Percentiles rank a stretch among this genome's conserved stretches.
These are phyloP conservation scores for Drosophila seclusa DNA, from an alignment of 2,888 invertebrate genomes.

Conservation along the genomic window DNA sequence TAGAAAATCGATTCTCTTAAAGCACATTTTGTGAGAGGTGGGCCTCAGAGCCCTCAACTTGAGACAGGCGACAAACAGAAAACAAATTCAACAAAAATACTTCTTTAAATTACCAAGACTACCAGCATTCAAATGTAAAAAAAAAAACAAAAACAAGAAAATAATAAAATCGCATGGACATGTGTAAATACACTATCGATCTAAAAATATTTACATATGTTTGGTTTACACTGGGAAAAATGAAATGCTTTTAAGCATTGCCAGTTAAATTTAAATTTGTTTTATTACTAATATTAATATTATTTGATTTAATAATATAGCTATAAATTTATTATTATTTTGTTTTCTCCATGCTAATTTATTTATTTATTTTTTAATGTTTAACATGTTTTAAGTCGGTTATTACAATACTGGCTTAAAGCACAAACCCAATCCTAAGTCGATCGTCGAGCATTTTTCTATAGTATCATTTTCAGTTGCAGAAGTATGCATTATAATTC, in stretches of 20 bases:
- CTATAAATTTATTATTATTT: background rate
- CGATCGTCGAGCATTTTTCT: no score
- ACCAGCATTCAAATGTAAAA: slow-evolving; percentile 38
- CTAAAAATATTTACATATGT: background rate
- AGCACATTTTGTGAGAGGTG: slow-evolving; percentile 26
- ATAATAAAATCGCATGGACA: background rate
- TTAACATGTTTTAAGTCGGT: background rate
- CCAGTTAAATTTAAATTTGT: background rate
- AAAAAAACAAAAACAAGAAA: slow-evolving; percentile 8
- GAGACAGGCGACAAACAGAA: slow-evolving; percentile 30
- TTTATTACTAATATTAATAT: background rate
- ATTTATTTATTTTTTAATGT: background rate
- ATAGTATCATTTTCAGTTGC: background rate
- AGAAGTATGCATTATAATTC: background rate
- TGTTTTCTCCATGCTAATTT: background rate
- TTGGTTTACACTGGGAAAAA: background rate
- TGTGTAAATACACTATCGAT: slow-evolving; percentile 17
- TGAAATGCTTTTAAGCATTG: background rate
- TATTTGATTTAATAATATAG: no score
- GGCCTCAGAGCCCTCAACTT: slow-evolving; percentile 3
- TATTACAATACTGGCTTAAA: background rate
- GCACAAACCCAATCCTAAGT: background rate
- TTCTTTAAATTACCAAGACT: slow-evolving; percentile 48
- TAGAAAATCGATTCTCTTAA: slow-evolving; percentile 76
- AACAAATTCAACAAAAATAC: slow-evolving; percentile 46